These are phyloP conservation scores for Hylomyscus alleni DNA, from an alignment of 2,797 vertebrate genomes.

Conservation along the genomic window DNA sequence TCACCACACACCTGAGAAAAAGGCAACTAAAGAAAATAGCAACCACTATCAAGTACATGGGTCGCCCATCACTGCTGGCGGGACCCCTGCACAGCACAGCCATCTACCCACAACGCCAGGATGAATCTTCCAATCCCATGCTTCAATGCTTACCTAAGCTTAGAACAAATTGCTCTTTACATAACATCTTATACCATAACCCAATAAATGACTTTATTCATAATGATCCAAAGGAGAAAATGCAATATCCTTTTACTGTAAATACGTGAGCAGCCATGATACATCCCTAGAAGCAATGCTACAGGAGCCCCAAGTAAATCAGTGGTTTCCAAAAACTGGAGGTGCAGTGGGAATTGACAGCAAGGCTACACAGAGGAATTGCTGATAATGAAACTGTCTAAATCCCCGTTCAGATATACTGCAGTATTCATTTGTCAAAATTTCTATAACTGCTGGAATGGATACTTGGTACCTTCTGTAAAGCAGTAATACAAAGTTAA, in stretches of 20 bases:
- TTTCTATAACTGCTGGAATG: not conserved
- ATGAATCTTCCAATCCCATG: not conserved
- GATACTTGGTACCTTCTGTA: not conserved
- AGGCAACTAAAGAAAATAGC: not conserved
- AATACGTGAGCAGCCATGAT: not conserved
- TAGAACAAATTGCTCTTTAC: not conserved
- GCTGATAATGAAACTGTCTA: no score
- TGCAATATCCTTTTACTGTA: not conserved
- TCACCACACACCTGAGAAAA: not conserved
- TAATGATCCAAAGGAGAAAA: not conserved
- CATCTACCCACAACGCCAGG: rapidly evolving
- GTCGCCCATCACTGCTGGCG: not conserved
- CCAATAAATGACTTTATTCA: not conserved
- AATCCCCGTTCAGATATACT: not conserved
- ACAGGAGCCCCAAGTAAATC: not conserved
- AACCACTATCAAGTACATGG: rapidly evolving
- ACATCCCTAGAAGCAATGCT: rapidly evolving
- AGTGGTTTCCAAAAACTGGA: no score
- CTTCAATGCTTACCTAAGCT: not conserved
- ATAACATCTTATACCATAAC: not conserved
- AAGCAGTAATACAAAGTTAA: not conserved
- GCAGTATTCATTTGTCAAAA: not conserved
- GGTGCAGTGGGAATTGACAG: rapidly evolving
- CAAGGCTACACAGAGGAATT: rapidly evolving
- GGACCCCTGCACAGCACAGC: rapidly evolving